Conservation (phyloP, 1,140 invertebrate genomes). For the Zaprionus nigranus region DNA sequence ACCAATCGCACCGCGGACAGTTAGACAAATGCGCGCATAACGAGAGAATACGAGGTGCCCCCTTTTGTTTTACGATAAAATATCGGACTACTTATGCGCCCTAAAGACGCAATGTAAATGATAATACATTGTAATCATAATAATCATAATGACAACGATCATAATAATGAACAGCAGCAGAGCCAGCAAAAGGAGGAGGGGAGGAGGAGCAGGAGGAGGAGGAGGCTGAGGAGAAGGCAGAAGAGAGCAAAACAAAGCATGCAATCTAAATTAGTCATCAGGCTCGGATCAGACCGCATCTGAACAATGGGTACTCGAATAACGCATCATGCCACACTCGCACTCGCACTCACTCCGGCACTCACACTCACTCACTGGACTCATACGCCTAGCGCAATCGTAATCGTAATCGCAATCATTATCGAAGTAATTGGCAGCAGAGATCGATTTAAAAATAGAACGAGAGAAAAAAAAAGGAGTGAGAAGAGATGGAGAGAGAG, state of each 20-base stretch:
- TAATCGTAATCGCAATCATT: slow-evolving; percentile 23
- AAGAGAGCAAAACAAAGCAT: slow-evolving; percentile 30
- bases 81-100: slow-evolving; percentile 48
- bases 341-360: neutral
- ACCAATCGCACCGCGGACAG: slow-evolving; percentile 7
- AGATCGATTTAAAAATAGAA: slow-evolving; percentile 23
- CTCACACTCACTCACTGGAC: neutral
- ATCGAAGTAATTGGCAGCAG: slow-evolving; percentile 27
- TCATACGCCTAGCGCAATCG: slow-evolving; percentile 4
- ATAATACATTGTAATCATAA: slow-evolving; percentile 46
- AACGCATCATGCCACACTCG: slow-evolving; percentile 22
- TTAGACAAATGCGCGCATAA: slow-evolving; percentile 10
- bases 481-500: neutral
- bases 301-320: slow-evolving; percentile 32
- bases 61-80: slow-evolving; percentile 61
- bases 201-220: neutral
- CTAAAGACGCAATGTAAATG: slow-evolving; percentile 66
- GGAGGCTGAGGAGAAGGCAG: neutral
- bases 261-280: slow-evolving; percentile 47
- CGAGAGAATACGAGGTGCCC: slow-evolving; percentile 42
- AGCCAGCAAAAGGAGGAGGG: neutral
- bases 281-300: slow-evolving; percentile 20
- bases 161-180: slow-evolving; percentile 17
- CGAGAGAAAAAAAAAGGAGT: neutral
- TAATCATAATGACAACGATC: slow-evolving; percentile 30